Evolutionary conservation across 2,113 vertebrate species (phyloP), one percentile per base, ranked within the genome.

Genomic region (Notothenia coriiceps): DNA sequence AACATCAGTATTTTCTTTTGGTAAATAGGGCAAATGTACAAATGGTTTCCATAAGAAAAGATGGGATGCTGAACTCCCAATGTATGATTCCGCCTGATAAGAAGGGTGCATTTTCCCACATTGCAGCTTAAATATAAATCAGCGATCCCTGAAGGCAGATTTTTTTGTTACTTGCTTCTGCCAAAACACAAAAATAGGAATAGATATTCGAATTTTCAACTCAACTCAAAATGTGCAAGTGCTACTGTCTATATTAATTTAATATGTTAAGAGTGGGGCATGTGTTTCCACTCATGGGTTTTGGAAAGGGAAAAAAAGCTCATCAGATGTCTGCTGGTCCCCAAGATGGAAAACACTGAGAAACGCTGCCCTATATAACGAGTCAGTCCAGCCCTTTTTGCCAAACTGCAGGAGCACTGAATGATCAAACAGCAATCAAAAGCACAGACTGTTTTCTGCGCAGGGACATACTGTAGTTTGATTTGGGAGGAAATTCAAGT

Each of bases 111-210:
- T 73, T 81, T 79, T 62, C 68, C 44, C 72, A 80, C 52, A 61
- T 46, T 67, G 56, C 66, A 70, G 63, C 72, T 88, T 81, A 49
- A 66, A 84, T 71, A 71, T 82, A 60, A 86, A 83, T 80, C 71
- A 88, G 64, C n/a, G n/a, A 55, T 86, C 87, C 87, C 87, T 79
- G 63, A 86, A 77, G 87, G 80, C 40, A 52, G 80, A 81, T 84
- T 87, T 78, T 89, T 89, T 70, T 81, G 63, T 70, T 63, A 44
- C 70, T 55, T 35, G 0, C 70, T 43, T 77, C 86, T 89, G 73
- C 83, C 83, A 88, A 79, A 81, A 83, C 71, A 89, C 70, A 71
- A 82, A 87, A 65, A 29, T 29, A 35, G 35, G 6, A 40, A 40
- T 40, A 61, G 65, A 68, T 74, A 70, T 18, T 33, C 17, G 1